Evolutionary conservation across 2,888 invertebrate genomes (phyloP).

Genomic region (Iphiclides podalirius): DNA sequence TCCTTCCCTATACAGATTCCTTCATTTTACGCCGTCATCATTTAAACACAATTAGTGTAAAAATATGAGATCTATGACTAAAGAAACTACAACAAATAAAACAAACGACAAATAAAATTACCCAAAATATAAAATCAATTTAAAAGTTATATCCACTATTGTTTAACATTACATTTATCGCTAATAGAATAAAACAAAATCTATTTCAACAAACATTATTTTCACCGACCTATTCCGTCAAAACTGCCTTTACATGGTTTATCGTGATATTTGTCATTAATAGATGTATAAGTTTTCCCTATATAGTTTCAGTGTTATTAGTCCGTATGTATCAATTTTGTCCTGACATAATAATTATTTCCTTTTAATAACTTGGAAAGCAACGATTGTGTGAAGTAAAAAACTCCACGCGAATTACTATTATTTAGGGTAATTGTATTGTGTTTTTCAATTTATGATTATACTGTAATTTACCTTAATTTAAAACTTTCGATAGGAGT

Average conservation of each 20-base stretch:
- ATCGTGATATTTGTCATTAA: constrained; percentile 13
- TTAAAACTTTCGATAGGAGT: not conserved
- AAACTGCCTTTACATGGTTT: constrained; percentile 11
- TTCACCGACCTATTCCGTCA: constrained; percentile 15
- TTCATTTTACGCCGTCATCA: too few species aligned
- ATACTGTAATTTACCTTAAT: not conserved
- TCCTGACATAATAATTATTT: constrained; percentile 1
- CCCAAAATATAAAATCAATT: too few species aligned
- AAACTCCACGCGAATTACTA: not conserved
- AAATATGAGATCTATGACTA: too few species aligned
- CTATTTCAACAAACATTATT: too few species aligned
- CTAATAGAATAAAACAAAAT: too few species aligned
- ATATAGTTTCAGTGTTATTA: not conserved
- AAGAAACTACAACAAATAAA: too few species aligned
- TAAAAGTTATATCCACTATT: too few species aligned
- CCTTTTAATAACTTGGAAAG: not conserved
- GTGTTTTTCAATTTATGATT: not conserved
- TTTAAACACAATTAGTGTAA: too few species aligned
- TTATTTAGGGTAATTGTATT: not conserved
- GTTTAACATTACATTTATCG: too few species aligned
- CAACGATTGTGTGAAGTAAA: not conserved
- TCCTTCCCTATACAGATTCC: too few species aligned
- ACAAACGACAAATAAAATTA: too few species aligned
- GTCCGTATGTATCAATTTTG: not conserved
- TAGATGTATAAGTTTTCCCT: constrained; percentile 4